Base-by-base conservation (phyloP, 2,888 invertebrate species). In the Graphium colonna region DNA sequence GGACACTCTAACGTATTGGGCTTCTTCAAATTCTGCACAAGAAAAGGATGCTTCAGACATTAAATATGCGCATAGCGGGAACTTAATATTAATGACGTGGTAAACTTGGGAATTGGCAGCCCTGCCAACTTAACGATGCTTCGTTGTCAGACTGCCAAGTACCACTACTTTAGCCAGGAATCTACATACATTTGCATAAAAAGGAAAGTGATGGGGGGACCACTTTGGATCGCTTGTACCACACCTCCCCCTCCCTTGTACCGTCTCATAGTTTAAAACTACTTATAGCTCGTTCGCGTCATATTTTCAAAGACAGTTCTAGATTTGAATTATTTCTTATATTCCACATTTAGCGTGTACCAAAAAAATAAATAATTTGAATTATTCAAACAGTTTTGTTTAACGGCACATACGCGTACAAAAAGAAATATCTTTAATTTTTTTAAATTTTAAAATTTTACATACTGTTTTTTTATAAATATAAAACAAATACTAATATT, bases 111-210 rank as follows among this genome's bases (percentile, higher is more conserved):
- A 54, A 56, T 56, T 42, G 56, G 48, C 62, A 58, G 44, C 61
- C 59, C 57, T 58, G 42, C 53, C 53, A 58, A 60, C 54, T 58
- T 56, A 50, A 60, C 54, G 58, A 55, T 49, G 55, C 60, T 59
- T 56, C 57, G 57, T 51, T 57, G 51, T 52, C 58, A 56, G 60
- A 57, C 63, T 52, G 55, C 56, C 60, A 56, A 62, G 63, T 56
- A 59, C 51, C 53, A 53, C 53, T 53, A 53, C 53, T 53, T 45
- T 53, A 49, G 44, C 49, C 44, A 53, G 52, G 60, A 65, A 79
- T 83, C 73, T 80, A 69, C 77, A 82, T 81, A 75, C 62, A 81
- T 83, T 82, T 76, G 71, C 79, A 81, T 82, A 77, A 79, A 75
- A 48, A 49, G 39, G 49, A 53, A 53, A 72, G 67, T 65, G 59